Evolutionary conservation across 2,888 invertebrate species (phyloP), one percentile per base, ranked within the genome.

Genomic region (Didymodactylos carnosus): DNA sequence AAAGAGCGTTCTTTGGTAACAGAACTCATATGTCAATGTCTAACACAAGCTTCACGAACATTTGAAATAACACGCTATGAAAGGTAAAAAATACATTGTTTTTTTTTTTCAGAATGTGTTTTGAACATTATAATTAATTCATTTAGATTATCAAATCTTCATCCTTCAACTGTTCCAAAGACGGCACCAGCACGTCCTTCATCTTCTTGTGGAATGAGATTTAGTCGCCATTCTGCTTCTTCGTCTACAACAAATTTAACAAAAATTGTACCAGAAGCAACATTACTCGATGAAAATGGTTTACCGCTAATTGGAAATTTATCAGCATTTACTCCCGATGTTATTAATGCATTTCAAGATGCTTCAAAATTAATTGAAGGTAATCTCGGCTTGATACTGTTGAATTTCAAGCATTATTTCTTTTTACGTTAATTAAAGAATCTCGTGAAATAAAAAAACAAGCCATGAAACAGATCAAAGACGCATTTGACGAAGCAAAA

Each of bases 1-100:
- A 80, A 81, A 72, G 83, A 83, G 76, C 76, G 83, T 25, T 78
- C 80, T 8, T 79, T 81, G 46, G 82, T 82, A 14, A 78, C 82
- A 62, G 82, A 83, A 77, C 79, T 83, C 13, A 77, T 82, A 62
- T 82, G 81, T 77, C 80, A 80, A 70, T 78, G 81, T 51, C 76
- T 80, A 40, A 79, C 80, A 13, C 71, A 71, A 40, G 51, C 74
- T n/a, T 53, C 71, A 29, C 41, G 71, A 71, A 41, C 71, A 39
- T 74, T 69, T 27, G 74, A 74, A 40, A 35, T 39, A 74, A 62
- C 49, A 4, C 27, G 62, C 23, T 23, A 19, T n/a, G 62, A 71
- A 40, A 74, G 71, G 73, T 73, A 70, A 43, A 29, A 5, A 5
- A 16, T 7, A 19, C 3, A 43, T 43, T 3, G 2, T 25, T 14